Evolutionary conservation across 2,113 vertebrate genomes (phyloP).

Genomic region (Myrmophylax atrothorax): DNA sequence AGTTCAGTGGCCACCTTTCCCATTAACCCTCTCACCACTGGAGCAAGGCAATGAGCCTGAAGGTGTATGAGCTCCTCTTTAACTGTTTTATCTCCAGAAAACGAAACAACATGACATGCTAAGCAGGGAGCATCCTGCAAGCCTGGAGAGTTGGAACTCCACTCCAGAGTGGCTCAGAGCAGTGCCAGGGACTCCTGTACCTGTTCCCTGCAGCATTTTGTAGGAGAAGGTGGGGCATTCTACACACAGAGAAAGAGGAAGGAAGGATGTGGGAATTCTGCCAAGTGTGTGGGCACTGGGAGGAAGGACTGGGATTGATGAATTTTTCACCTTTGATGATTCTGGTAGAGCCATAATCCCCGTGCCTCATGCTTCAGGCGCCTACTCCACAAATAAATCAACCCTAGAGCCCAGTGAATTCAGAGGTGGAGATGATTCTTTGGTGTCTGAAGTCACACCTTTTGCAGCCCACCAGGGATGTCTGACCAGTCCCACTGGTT

Average conservation of each 20-base stretch:
- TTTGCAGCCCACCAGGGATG: neutral
- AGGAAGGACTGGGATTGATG: slow-evolving; percentile 13
- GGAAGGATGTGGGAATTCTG: neutral
- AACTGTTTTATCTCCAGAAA: neutral
- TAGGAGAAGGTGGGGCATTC: neutral
- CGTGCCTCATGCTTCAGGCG: neutral
- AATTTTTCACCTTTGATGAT: neutral
- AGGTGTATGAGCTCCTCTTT: neutral
- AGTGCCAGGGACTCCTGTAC: accelerated
- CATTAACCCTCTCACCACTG: neutral
- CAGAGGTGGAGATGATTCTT: neutral
- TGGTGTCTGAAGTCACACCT: neutral
- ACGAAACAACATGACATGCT: neutral
- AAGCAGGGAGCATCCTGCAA: neutral
- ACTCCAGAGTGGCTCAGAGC: accelerated
- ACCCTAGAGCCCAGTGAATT: neutral
- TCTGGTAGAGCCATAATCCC: neutral
- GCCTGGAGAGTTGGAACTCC: neutral
- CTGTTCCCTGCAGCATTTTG: accelerated
- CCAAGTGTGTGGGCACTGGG: neutral
- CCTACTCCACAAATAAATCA: neutral
- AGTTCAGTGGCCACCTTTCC: neutral
- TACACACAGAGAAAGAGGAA: slow-evolving; percentile 1
- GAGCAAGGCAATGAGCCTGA: neutral
- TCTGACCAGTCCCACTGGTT: neutral